Evolutionary conservation across 2,113 vertebrate species (phyloP).

Genomic region (Hippocampus barbouri): DNA sequence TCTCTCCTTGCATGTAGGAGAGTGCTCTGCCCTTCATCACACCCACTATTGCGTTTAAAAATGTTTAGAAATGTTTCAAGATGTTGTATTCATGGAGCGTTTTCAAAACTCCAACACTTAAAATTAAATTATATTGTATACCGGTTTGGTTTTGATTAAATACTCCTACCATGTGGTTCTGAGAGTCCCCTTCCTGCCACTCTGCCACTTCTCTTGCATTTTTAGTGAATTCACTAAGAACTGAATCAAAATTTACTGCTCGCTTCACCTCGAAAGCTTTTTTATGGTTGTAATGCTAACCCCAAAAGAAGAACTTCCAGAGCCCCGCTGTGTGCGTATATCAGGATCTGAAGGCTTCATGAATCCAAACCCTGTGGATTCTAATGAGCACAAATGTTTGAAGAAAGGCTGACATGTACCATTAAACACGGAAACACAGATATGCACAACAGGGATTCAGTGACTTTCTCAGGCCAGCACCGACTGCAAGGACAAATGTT

Average conservation of each 20-base stretch:
- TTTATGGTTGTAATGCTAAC: constrained; percentile 70
- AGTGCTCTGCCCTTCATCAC: no score
- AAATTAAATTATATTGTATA: constrained; percentile 48
- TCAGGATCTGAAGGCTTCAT: constrained; percentile 40
- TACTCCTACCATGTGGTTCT: constrained; percentile 40
- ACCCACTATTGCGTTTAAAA: no score
- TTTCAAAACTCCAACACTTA: constrained; percentile 53
- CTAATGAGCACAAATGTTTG: constrained; percentile 30
- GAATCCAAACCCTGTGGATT: constrained; percentile 40
- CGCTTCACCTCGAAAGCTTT: constrained; percentile 71
- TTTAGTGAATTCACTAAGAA: constrained; percentile 57
- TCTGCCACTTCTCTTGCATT: constrained; percentile 48
- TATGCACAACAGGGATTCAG: constrained; percentile 27
- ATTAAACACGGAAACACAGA: constrained; percentile 24
- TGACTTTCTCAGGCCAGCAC: constrained; percentile 35
- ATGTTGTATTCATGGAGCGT: constrained; percentile 49
- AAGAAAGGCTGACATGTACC: constrained; percentile 15
- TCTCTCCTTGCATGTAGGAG: no score
- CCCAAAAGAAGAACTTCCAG: constrained; percentile 59
- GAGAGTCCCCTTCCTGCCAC: constrained; percentile 39
- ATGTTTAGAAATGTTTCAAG: constrained; percentile 33
- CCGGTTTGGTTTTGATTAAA: constrained; percentile 57
- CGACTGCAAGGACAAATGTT: not conserved
- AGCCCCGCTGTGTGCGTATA: constrained; percentile 47
- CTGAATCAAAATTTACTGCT: constrained; percentile 63